Evolutionary conservation across 2,888 invertebrate genomes (phyloP), one percentile per base, ranked within the genome.

Genomic region (Cantharis rufa): DNA sequence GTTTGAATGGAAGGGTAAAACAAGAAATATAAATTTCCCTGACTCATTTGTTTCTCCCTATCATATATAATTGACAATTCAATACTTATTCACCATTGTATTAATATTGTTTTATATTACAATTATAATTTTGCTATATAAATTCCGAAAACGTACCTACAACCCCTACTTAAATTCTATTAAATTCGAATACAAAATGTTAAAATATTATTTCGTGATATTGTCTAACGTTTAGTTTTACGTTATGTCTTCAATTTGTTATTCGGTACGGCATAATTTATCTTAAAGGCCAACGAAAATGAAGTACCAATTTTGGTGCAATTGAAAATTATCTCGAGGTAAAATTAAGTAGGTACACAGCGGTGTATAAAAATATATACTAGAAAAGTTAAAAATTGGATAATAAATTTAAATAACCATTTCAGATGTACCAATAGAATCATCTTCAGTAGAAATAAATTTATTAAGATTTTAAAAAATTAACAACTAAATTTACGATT

Each of bases 1-100:
- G 79, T 79, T 79, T 79, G 74, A 74, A 78, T 78, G 73, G 74
- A 76, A 72, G 76, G 68, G 76, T 74, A 76, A 75, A 78, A 76
- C 76, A 76, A 74, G 75, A 76, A 76, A 71, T 76, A 74, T 76
- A 76, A 69, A 74, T 78, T 78, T 72, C 69, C 76, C 69, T 71
- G 62, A 61, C 61, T 78, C 72, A 71, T 72, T 78, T 78, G 78
- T 78, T 76, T 78, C 73, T 74, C 63, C 63, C 74, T 71, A 71
- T 74, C 74, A 70, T 69, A 74, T 74, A 74, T 77, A 74, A 77
- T 71, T 75, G 77, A 77, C 71, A 77, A 77, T 74, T 77, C 74
- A 74, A 77, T 77, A 77, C 74, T 74, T 77, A 71, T 72, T 74
- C 74, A 28, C 27, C 32, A 28, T 69, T 69, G 32, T 69, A 27